Percentiles rank a stretch among this genome's conserved stretches.
phyloP scores from a whole-genome alignment of 1,140 invertebrate species.

The Formica selysi region DNA sequence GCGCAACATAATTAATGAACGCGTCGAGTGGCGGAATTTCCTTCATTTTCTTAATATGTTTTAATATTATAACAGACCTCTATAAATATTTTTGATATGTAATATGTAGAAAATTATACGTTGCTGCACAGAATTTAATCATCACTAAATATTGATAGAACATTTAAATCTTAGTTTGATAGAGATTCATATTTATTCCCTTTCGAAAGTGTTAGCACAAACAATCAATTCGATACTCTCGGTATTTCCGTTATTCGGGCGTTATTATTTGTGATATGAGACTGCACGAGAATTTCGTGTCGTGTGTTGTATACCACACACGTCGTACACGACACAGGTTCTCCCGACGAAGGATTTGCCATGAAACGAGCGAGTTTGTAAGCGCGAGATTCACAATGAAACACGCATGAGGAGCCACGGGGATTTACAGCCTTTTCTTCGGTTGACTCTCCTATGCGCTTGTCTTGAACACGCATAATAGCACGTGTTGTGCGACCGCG shows the following conservation, averaged over 20 bases:
- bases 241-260: too few relatives aligned
- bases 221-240: not conserved
- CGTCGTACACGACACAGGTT: slow-evolving; percentile 76
- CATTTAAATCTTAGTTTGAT: not conserved
- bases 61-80: slow-evolving; percentile 7
- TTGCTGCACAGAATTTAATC: not conserved
- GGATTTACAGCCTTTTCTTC: slow-evolving; percentile 81
- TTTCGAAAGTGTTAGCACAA: not conserved
- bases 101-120: not conserved
- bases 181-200: not conserved
- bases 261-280: slow-evolving; percentile 73
- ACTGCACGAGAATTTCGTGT: slow-evolving; percentile 81
- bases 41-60: not conserved
- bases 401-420: slow-evolving; percentile 72
- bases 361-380: slow-evolving; percentile 79
- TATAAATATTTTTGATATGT: not conserved
- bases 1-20: slow-evolving; percentile 22
- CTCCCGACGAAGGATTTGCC: slow-evolving; percentile 73
- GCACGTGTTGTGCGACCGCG: slow-evolving; percentile 74
- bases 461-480: slow-evolving; percentile 72
- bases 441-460: slow-evolving; percentile 66
- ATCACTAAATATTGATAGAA: not conserved
- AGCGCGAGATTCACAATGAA: slow-evolving; percentile 77
- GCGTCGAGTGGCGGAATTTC: not conserved
- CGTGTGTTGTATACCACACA: slow-evolving; percentile 74